Percentiles rank a stretch among this genome's conserved stretches.
These are phyloP conservation scores for Diarsia brunnea DNA, from an alignment of 2,888 invertebrate genomes.

Conservation along the genomic window DNA sequence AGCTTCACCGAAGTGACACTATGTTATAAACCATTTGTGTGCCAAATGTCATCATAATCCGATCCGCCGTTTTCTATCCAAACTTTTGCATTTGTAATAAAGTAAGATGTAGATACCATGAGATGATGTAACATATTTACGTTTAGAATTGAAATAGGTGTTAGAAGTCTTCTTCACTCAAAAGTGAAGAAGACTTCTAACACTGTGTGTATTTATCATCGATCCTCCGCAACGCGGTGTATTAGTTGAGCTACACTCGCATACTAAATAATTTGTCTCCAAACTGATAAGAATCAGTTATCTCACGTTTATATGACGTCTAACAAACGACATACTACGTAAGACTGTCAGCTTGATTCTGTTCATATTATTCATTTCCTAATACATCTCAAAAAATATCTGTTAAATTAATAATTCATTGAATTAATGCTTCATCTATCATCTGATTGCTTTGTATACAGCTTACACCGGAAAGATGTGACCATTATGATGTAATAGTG, in stretches of 20 bases:
- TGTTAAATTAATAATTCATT: slow-evolving; percentile 7
- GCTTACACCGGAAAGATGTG: background rate
- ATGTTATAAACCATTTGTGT: background rate
- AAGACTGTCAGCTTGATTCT: slow-evolving; percentile 6
- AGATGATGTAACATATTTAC: no score
- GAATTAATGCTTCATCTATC: background rate
- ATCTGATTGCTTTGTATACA: background rate
- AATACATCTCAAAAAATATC: background rate
- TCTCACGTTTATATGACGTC: background rate
- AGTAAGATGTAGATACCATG: background rate
- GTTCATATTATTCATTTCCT: slow-evolving; percentile 12
- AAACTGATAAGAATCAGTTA: background rate
- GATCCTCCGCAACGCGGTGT: no score
- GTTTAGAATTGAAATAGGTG: no score
- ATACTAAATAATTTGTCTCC: background rate
- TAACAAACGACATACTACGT: background rate
- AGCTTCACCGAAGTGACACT: no score
- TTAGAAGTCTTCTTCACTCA: no score
- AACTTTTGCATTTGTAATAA: background rate
- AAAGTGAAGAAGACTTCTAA: no score
- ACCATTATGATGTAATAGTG: background rate
- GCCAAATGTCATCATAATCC: background rate
- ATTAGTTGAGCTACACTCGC: background rate
- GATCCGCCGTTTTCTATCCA: background rate
- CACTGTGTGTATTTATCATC: no score